Evolutionary conservation across 2,888 invertebrate genomes (phyloP).

Genomic region (Sinohyriopsis cumingii): DNA sequence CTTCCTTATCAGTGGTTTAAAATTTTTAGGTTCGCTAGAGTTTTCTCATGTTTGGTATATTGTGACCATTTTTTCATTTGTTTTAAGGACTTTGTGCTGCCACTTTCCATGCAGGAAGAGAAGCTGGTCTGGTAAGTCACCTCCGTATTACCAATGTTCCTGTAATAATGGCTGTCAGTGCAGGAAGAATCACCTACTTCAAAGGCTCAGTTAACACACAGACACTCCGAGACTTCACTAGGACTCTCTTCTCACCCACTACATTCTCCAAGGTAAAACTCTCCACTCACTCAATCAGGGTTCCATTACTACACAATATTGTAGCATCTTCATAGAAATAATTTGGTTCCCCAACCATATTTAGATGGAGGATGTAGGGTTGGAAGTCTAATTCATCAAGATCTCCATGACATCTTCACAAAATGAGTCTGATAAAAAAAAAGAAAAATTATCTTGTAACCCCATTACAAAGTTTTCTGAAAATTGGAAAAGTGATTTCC

Average conservation of each 20-base stretch:
- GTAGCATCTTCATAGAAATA: no score
- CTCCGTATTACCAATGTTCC: conserved; percentile 88
- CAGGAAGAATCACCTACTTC: conserved; percentile 88
- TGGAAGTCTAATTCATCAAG: neutral
- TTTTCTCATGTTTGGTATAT: no score
- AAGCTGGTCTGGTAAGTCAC: conserved; percentile 83
- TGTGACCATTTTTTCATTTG: neutral
- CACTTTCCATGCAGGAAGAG: conserved; percentile 86
- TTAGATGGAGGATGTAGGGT: neutral
- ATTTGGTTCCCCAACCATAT: neutral
- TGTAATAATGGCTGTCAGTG: conserved; percentile 84
- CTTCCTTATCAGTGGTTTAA: no score
- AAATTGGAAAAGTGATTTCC: no score
- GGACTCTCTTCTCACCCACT: conserved; percentile 85
- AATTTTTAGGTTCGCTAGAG: no score
- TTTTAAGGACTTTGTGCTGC: conserved; percentile 74
- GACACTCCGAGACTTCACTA: conserved; percentile 84
- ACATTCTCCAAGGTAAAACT: conserved; percentile 35
- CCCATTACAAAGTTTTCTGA: no score
- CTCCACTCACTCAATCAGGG: neutral
- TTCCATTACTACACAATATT: no score
- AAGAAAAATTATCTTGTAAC: no score
- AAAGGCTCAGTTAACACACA: conserved; percentile 83
- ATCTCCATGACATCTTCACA: no score
- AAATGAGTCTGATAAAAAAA: no score